Evolutionary conservation across 2,113 vertebrate species (phyloP).

Genomic region (Barbus barbus): DNA sequence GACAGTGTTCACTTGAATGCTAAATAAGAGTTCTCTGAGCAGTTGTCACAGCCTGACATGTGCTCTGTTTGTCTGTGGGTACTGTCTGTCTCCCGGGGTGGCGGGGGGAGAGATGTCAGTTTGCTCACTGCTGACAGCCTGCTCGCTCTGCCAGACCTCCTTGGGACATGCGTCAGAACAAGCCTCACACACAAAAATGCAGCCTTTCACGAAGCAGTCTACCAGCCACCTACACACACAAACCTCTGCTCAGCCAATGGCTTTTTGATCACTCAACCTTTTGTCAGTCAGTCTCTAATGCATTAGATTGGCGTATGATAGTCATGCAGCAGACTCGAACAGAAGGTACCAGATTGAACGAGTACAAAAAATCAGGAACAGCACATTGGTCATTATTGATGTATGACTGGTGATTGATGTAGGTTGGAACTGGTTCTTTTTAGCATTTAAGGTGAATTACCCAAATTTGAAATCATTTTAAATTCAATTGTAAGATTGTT

Average conservation of each 20-base stretch:
- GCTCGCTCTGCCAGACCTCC: conserved; percentile 43
- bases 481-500: not conserved
- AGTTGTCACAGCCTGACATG: conserved; percentile 48
- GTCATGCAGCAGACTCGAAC: not conserved
- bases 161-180: conserved; percentile 50
- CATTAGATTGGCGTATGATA: conserved; percentile 5
- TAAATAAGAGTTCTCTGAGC: conserved; percentile 46
- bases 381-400: not conserved
- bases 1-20: conserved; percentile 48
- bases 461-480: no score
- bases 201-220: conserved; percentile 11
- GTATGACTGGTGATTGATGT: not conserved
- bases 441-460: no score
- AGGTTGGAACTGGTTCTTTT: not conserved
- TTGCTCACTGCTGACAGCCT: conserved; percentile 39
- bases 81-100: conserved; percentile 23
- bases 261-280: conserved; percentile 33
- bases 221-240: not conserved
- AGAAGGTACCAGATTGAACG: not conserved
- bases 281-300: conserved; percentile 16
- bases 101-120: conserved; percentile 35
- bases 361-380: not conserved
- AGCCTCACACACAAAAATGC: conserved; percentile 2
- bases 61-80: conserved; percentile 48
- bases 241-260: not conserved